Percentiles rank a stretch among this genome's conserved stretches.
Conservation (phyloP, 2,888 invertebrate genomes). For the Drosophila atripex region DNA sequence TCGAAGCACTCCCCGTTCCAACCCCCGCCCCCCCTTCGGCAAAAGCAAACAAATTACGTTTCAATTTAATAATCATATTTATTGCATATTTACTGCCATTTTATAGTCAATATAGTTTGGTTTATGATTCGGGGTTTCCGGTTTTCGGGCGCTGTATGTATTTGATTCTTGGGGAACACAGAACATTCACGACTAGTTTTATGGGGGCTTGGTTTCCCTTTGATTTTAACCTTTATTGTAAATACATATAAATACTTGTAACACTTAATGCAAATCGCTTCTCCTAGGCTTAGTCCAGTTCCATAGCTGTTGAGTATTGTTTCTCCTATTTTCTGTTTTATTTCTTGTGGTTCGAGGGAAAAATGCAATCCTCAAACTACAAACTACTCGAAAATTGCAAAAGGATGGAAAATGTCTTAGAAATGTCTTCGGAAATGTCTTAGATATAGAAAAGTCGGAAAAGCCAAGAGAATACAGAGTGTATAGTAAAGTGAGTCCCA, state of each 20-base stretch:
- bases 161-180: slow-evolving; percentile 42
- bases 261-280: slow-evolving; percentile 46
- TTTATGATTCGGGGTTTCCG: background rate
- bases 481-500: slow-evolving; percentile 21
- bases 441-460: background rate
- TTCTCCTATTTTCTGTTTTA: background rate
- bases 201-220: slow-evolving; percentile 10
- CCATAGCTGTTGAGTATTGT: slow-evolving; percentile 31
- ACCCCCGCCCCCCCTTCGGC: slow-evolving; percentile 35
- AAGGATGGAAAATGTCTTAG: background rate
- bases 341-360: background rate
- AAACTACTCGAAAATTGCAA: background rate
- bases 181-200: slow-evolving; percentile 49
- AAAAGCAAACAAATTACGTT: slow-evolving; percentile 57
- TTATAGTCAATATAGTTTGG: slow-evolving; percentile 39
- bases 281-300: slow-evolving; percentile 40
- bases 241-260: slow-evolving; percentile 41
- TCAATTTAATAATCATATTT: slow-evolving; percentile 60
- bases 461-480: background rate
- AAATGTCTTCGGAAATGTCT: background rate
- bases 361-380: background rate
- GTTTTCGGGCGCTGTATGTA: slow-evolving; percentile 8
- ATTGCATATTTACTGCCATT: slow-evolving; percentile 59
- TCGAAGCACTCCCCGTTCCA: slow-evolving; percentile 20
- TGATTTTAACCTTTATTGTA: slow-evolving; percentile 39